Percentiles rank a stretch among this genome's conserved stretches.
Evolutionary conservation across 1,140 invertebrate genomes (phyloP).

Genomic region (Wasmannia auropunctata): DNA sequence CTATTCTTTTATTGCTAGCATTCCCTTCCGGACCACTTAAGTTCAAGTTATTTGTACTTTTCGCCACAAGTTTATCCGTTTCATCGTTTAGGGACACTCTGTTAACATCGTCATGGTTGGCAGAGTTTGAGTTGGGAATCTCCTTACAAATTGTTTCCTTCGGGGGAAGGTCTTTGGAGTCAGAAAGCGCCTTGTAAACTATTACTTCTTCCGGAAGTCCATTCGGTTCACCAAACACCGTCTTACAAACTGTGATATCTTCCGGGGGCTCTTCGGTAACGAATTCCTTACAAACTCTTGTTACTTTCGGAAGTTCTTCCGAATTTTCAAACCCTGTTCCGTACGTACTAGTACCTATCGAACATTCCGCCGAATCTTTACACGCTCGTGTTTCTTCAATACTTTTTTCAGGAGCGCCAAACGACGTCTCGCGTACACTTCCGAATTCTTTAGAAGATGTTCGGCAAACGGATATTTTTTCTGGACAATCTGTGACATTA

Average conservation of each 20-base stretch:
- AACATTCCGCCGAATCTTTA: not conserved
- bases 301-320: constrained; percentile 1
- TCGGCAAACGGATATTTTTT: constrained; percentile 3
- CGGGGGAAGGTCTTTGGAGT: not conserved
- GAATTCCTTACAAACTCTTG: constrained; percentile 5
- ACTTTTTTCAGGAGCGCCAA: not conserved
- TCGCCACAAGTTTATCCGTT: constrained; percentile 6
- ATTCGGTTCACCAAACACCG: constrained; percentile 1
- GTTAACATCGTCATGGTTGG: not conserved
- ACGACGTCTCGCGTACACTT: not conserved
- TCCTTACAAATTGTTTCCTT: constrained; percentile 43
- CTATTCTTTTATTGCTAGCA: not conserved
- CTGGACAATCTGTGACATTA: not conserved
- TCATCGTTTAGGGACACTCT: not conserved
- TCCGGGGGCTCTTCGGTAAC: not conserved
- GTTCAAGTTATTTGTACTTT: not conserved
- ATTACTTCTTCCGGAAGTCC: not conserved
- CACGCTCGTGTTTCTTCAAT: not conserved
- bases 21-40: not conserved
- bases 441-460: not conserved
- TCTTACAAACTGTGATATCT: constrained; percentile 33
- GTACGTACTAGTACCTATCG: not conserved
- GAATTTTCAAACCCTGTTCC: not conserved
- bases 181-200: constrained; percentile 8
- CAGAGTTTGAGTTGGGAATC: constrained; percentile 31